A percentile compares a stretch with the other conserved stretches of the same genome.
phyloP scores from a whole-genome alignment of 2,113 vertebrate genomes.

The Smithornis capensis region DNA sequence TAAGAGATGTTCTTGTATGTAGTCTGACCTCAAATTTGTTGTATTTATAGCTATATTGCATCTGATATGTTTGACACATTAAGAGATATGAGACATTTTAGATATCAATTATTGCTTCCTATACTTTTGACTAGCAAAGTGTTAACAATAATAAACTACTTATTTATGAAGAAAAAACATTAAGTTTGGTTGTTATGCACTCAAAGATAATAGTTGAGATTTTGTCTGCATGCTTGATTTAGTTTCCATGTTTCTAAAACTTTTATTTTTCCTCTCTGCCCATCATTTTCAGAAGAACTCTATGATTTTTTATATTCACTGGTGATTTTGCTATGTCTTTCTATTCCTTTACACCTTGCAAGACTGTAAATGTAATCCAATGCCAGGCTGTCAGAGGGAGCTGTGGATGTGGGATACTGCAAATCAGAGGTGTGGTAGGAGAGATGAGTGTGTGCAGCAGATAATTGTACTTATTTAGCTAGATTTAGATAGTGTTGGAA shows the following conservation, averaged over 20 bases:
- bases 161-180: neutral
- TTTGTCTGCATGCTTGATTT: neutral
- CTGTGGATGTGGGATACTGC: constrained; percentile 60
- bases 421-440: constrained; percentile 73
- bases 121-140: neutral
- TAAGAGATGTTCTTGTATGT: neutral
- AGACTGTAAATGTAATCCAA: constrained; percentile 75
- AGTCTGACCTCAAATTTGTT: neutral
- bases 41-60: fast-evolving
- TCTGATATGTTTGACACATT: neutral
- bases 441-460: constrained; percentile 66
- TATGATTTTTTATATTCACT: constrained; percentile 52
- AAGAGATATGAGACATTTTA: neutral
- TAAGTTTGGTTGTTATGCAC: neutral
- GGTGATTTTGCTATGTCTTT: constrained; percentile 27
- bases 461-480: constrained; percentile 81
- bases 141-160: neutral
- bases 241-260: neutral
- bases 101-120: neutral
- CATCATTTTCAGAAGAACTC: constrained; percentile 44
- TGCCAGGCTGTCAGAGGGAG: constrained; percentile 43
- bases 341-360: constrained; percentile 75
- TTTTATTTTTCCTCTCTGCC: neutral
- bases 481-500: constrained; percentile 78
- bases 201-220: neutral